A percentile compares a stretch with the other conserved stretches of the same genome.
phyloP scores from a whole-genome alignment of 2,888 invertebrate genomes.

The Lasioglossum villosulum region DNA sequence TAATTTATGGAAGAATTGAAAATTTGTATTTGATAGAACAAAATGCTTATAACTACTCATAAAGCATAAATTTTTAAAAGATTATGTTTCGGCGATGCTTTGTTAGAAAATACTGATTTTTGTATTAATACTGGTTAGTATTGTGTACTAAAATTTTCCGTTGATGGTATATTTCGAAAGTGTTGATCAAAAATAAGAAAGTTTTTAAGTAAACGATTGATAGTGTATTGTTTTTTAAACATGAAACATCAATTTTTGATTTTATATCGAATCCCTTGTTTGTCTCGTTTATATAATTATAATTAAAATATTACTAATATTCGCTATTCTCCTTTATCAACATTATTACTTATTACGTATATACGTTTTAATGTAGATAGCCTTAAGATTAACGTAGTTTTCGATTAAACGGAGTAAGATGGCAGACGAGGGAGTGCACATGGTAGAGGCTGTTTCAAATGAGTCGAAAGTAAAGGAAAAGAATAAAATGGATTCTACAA shows the following conservation, averaged over 20 bases:
- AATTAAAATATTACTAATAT: constrained; percentile 33
- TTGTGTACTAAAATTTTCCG: constrained; percentile 27
- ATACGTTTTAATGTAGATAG: constrained; percentile 22
- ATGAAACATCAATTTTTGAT: constrained; percentile 18
- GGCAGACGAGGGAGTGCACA: constrained; percentile 72
- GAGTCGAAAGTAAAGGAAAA: constrained; percentile 65
- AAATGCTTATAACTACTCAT: not conserved
- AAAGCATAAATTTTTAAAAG: constrained; percentile 9
- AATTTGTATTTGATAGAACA: not conserved
- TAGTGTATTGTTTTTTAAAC: constrained; percentile 22
- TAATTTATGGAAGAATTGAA: not conserved
- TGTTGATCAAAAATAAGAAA: constrained; percentile 14
- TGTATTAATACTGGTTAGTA: constrained; percentile 6
- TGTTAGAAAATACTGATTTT: constrained; percentile 26
- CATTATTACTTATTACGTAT: not conserved
- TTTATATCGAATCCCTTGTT: constrained; percentile 28
- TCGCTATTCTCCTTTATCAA: constrained; percentile 24
- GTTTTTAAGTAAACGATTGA: constrained; percentile 40
- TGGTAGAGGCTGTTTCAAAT: constrained; percentile 56
- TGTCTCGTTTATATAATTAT: constrained; percentile 9
- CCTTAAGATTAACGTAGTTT: constrained; percentile 54
- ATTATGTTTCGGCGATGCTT: not conserved
- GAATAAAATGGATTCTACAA: constrained; percentile 78
- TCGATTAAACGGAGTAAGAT: constrained; percentile 57
- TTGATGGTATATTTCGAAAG: constrained; percentile 23